These are phyloP conservation scores for Zaprionus nigranus DNA, from an alignment of 1,140 invertebrate genomes.

Conservation along the genomic window DNA sequence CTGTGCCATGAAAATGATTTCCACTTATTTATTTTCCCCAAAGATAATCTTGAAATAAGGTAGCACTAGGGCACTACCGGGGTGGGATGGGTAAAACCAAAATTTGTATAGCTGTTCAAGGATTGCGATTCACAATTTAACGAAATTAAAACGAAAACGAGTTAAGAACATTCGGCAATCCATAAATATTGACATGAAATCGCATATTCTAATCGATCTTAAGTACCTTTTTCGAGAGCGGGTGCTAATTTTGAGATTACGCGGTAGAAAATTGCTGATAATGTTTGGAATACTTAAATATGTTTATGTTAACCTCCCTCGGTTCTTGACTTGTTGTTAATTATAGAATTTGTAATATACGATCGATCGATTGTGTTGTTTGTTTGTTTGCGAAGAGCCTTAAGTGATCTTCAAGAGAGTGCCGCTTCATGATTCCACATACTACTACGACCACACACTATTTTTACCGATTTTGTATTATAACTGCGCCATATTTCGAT, in stretches of 20 bases:
- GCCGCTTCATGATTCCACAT: no score
- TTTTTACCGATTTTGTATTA: background rate
- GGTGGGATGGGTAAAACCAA: background rate
- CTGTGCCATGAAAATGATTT: background rate
- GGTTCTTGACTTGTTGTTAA: background rate
- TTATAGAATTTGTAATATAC: background rate
- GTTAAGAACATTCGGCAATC: background rate
- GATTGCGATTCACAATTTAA: background rate
- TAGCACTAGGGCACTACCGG: background rate
- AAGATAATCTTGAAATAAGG: background rate
- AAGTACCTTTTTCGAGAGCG: background rate
- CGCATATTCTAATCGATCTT: slow-evolving; percentile 7
- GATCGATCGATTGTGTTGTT: background rate
- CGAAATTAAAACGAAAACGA: background rate
- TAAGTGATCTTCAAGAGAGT: background rate
- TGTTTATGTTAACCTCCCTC: slow-evolving; percentile 1
- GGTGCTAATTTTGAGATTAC: slow-evolving; percentile 6
- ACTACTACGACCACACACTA: background rate
- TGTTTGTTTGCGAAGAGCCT: background rate
- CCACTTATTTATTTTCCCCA: background rate
- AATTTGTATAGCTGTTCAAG: no score
- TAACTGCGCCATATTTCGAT: slow-evolving; percentile 8
- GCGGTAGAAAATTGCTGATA: background rate
- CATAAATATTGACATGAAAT: slow-evolving; percentile 8
- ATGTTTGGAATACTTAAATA: background rate